Base-by-base conservation (phyloP, 2,888 invertebrate genomes). In the Dolichopus griseipennis region DNA sequence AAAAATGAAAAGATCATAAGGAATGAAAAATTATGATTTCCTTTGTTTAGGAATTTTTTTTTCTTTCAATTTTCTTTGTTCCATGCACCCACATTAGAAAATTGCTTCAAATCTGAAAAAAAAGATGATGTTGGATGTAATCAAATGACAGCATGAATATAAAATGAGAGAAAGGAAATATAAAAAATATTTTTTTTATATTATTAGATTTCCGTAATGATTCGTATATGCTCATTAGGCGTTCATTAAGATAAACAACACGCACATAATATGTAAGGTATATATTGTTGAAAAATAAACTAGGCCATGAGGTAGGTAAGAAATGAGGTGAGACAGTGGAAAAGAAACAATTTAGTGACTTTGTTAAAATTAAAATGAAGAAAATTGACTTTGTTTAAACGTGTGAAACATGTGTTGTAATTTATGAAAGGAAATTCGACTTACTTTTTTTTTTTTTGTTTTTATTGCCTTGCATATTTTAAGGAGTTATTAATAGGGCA, bases 381-480 rank as follows among this genome's bases (percentile, higher is more conserved):
- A 52, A 52, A 52, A 52, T 52, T 52, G 52, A 52, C 52, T 52
- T 52, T 52, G n/a, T 15, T 52, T 9, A 18, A 52, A 52, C 52
- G 52, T 52, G 52, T n/a, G 52, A 52, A 52, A 52, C 52, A 52
- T 52, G 52, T 52, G 52, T 52, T 52, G n/a, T 52, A 52, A 52
- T 52, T 52, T 52, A 52, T 52, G 52, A 52, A 52, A 52, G 18
- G 18, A 52, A 52, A 52, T 52, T 52, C 18, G n/a, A 15, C 41
- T 41, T 41, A 12, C 8, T 9, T 41, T n/a, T n/a, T n/a, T n/a
- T n/a, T n/a, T n/a, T n/a, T n/a, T n/a, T n/a, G n/a, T n/a, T n/a
- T 41, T 12, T 41, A 27, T 27, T 27, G 27, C 27, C 27, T 27
- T 27, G 37, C 9, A 52, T 52, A 52, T 52, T 27, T 52, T 18